Evolutionary conservation across 2,888 invertebrate species (phyloP).

Genomic region (Caenorhabditis angaria): DNA sequence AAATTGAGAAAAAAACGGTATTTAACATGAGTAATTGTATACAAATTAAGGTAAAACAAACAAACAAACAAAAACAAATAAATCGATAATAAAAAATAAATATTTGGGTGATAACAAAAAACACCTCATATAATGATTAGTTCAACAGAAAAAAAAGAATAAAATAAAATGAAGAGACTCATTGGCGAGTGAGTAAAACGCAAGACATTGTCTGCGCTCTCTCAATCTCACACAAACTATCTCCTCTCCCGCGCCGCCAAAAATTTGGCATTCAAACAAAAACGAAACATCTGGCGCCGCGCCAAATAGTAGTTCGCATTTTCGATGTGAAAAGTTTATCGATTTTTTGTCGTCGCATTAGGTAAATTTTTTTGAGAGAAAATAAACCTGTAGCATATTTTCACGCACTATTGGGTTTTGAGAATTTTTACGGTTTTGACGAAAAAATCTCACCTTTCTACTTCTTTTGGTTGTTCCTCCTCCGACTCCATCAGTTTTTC

Average conservation of each 20-base stretch:
- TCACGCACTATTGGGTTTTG: too few species aligned
- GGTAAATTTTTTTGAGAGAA: neutral
- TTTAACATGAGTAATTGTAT: neutral
- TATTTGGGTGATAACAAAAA: neutral
- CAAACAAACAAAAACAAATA: constrained; percentile 11
- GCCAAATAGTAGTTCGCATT: neutral
- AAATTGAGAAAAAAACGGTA: neutral
- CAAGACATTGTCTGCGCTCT: constrained; percentile 15
- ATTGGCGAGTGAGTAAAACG: too few species aligned
- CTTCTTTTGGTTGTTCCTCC: constrained; percentile 15
- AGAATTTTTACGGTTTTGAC: too few species aligned
- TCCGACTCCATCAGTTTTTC: constrained; percentile 21
- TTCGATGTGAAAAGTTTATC: too few species aligned
- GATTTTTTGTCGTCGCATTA: too few species aligned
- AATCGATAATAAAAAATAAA: constrained; percentile 9
- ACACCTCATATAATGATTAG: neutral
- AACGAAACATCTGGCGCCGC: neutral
- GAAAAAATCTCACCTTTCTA: neutral
- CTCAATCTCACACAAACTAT: constrained; percentile 11
- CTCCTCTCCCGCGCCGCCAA: constrained; percentile 22
- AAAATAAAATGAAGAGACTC: constrained; percentile 10
- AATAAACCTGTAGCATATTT: too few species aligned
- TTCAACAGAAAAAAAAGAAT: constrained; percentile 1
- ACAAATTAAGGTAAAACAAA: constrained; percentile 8
- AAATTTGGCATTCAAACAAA: constrained; percentile 29